Conservation (phyloP, 2,113 vertebrate species). For the Xiphophorus hellerii region DNA sequence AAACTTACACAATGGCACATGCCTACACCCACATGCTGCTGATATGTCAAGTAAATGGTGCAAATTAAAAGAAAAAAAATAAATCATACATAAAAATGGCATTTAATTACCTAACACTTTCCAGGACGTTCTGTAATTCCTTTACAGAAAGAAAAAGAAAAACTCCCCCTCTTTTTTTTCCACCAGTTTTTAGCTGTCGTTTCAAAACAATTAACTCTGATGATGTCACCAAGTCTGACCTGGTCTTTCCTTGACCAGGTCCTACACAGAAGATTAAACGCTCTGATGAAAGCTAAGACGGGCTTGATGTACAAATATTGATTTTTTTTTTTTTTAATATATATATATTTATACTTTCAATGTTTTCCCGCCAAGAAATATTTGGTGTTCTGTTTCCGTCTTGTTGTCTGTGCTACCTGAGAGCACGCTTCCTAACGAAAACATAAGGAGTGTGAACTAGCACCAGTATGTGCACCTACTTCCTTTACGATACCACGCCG, state of each 20-base stretch:
- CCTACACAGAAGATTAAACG: conserved; percentile 9
- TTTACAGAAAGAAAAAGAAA: conserved; percentile 3
- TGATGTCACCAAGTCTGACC: neutral
- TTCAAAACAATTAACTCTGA: neutral
- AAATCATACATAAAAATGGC: neutral
- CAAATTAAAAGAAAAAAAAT: conserved; percentile 38
- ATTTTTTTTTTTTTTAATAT: neutral
- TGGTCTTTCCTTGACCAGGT: neutral
- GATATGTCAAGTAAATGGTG: conserved; percentile 68
- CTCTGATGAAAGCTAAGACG: conserved; percentile 6
- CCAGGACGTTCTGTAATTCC: conserved; percentile 39
- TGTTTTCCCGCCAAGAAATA: conserved; percentile 29
- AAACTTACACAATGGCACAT: conserved; percentile 16
- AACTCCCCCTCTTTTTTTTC: neutral
- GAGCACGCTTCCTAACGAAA: conserved; percentile 38
- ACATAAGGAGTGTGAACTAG: conserved; percentile 45
- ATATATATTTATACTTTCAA: neutral
- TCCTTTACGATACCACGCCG: conserved; percentile 40
- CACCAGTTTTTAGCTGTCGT: conserved; percentile 32
- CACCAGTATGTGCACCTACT: conserved; percentile 61
- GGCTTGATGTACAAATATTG: neutral
- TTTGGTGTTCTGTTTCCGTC: conserved; percentile 35
- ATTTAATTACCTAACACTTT: conserved; percentile 26
- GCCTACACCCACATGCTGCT: conserved; percentile 36
- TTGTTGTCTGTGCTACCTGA: conserved; percentile 30